These are phyloP conservation scores for Halesus radiatus DNA, from an alignment of 1,140 invertebrate genomes.

Conservation along the genomic window DNA sequence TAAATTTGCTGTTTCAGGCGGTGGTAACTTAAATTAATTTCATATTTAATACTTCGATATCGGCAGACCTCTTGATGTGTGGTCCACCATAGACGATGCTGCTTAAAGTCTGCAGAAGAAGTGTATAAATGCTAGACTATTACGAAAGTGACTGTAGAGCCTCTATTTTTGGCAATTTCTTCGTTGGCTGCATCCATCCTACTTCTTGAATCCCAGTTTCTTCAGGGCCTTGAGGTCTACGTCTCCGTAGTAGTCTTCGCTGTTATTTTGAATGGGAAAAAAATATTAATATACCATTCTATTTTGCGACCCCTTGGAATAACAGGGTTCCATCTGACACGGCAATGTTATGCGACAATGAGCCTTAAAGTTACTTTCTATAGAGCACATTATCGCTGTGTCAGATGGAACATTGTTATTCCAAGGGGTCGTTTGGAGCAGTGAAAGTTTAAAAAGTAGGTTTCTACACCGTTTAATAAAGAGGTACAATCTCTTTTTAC, in stretches of 20 bases:
- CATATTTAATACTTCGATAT: not conserved
- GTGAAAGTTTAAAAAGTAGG: too few species aligned
- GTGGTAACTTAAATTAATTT: not conserved
- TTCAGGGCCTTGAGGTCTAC: conserved; percentile 85
- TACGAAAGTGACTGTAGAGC: conserved; percentile 46
- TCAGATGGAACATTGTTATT: too few species aligned
- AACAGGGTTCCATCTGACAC: not conserved
- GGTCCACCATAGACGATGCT: not conserved
- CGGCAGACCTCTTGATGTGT: not conserved
- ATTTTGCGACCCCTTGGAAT: too few species aligned
- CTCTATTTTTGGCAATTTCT: conserved; percentile 53
- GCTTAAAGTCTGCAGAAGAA: not conserved
- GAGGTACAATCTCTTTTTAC: too few species aligned
- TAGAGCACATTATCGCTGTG: too few species aligned
- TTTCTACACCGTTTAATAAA: not conserved
- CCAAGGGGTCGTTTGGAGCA: too few species aligned
- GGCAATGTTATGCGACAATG: too few species aligned
- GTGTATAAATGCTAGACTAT: conserved; percentile 23
- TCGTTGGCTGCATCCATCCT: conserved; percentile 9
- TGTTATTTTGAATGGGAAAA: conserved; percentile 61
- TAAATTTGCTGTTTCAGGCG: too few species aligned
- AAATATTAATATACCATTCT: not conserved
- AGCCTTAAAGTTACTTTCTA: too few species aligned
- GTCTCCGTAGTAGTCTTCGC: conserved; percentile 88
- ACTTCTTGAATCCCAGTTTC: conserved; percentile 78